Evolutionary conservation across 1,140 invertebrate genomes (phyloP).

Genomic region (Drosophila watanabei): DNA sequence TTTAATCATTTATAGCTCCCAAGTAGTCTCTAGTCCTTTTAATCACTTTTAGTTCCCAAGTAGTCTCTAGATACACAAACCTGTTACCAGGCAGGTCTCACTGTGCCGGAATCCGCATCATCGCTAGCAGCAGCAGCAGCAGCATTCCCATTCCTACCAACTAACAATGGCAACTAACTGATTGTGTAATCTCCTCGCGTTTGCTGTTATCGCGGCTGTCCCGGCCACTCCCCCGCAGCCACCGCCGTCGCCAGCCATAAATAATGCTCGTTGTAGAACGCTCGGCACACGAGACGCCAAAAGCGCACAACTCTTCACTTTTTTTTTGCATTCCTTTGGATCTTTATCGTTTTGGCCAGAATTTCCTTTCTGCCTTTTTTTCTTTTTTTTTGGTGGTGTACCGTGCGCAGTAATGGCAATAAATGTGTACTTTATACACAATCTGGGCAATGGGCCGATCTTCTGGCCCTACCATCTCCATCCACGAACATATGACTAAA

Average conservation of each 20-base stretch:
- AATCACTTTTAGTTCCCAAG: neutral
- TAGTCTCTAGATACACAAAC: no score
- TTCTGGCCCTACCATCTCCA: constrained; percentile 15
- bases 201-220: constrained; percentile 36
- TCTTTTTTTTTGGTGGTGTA: constrained; percentile 7
- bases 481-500: constrained; percentile 25
- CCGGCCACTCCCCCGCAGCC: constrained; percentile 2
- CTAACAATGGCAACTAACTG: constrained; percentile 27
- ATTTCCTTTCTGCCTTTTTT: constrained; percentile 17
- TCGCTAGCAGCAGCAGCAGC: constrained; percentile 4
- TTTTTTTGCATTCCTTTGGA: constrained; percentile 19
- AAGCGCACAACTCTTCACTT: constrained; percentile 40
- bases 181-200: constrained; percentile 51
- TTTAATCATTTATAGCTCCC: neutral
- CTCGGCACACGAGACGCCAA: constrained; percentile 74
- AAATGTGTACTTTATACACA: constrained; percentile 21
- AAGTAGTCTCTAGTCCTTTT: no score
- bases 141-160: constrained; percentile 4
- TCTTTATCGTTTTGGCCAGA: constrained; percentile 39
- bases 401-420: constrained; percentile 44
- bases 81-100: neutral
- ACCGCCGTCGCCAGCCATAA: neutral
- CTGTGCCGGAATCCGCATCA: constrained; percentile 13
- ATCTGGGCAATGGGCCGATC: constrained; percentile 16
- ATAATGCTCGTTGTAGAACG: constrained; percentile 9